Evolutionary conservation across 2,113 vertebrate species (phyloP).

Genomic region (Pithys albifrons): DNA sequence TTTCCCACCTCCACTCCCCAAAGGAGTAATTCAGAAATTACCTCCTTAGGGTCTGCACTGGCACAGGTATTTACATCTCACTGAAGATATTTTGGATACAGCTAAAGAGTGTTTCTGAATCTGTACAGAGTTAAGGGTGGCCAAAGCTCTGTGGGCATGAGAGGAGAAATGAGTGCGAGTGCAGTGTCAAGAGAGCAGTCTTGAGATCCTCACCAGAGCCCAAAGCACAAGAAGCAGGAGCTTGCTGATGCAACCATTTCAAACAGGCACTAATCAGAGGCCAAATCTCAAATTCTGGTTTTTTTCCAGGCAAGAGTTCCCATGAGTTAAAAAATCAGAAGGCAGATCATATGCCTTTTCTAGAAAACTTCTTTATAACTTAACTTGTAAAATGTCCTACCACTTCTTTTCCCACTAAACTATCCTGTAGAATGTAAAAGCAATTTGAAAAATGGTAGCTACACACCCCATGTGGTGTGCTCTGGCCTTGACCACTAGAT

Average conservation of each 20-base stretch:
- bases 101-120: not conserved
- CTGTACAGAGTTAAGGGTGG: not conserved
- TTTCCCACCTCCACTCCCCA: rapidly evolving
- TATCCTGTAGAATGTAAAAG: not conserved
- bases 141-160: not conserved
- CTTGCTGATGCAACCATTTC: not conserved
- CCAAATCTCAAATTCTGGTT: not conserved
- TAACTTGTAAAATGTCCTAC: not conserved
- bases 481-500: not conserved
- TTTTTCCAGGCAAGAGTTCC: not conserved
- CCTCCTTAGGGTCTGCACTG: not conserved
- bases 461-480: rapidly evolving
- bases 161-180: not conserved
- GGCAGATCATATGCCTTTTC: not conserved
- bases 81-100: not conserved
- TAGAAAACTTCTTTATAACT: not conserved
- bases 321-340: not conserved
- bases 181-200: not conserved
- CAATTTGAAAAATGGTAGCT: not conserved
- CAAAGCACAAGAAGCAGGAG: not conserved
- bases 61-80: not conserved
- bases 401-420: not conserved
- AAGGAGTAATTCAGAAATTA: not conserved
- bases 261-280: not conserved
- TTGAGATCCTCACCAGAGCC: not conserved